Evolutionary conservation across 1,140 invertebrate species (phyloP), one percentile per base, ranked within the genome.

Genomic region (Brachionus manjavacas): DNA sequence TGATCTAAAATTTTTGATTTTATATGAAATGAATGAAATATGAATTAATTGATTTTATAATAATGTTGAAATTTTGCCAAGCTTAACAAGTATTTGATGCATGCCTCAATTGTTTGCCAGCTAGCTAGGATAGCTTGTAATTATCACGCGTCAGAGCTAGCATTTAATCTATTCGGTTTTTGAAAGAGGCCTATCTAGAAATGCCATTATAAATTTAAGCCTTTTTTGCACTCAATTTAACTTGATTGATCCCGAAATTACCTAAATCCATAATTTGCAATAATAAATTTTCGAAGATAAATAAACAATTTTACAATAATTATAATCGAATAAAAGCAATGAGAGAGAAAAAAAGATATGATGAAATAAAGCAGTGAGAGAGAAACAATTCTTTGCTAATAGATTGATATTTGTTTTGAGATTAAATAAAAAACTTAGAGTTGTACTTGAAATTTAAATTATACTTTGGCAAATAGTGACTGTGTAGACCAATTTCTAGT

Each of bases 371-470:
- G 70, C 20, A 31, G 12, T 68, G 66, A 74, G 35, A 74, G 39
- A 39, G 39, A 41, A 74, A 74, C 31, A 74, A 76, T 46, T 46
- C 20, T 76, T 76, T 46, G 41, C 72, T 76, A 46, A 76, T 76
- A 76, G 43, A 76, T 76, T 76, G 72, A 76, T 76, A 76, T 76
- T 76, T 76, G 46, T 76, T 31, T 76, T 76, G 28, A 76, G 72
- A 76, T 76, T 76, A 76, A 35, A 76, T 49, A 41, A n/a, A 46
- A 76, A 76, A 16, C 20, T 60, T 49, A 49, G 46, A 76, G 46
- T 76, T 35, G 72, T 46, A 76, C 72, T 76, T 76, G 72, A 76
- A 76, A 76, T 76, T 76, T 76, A 76, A 76, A 76, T 23, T 76
- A 25, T 12, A 14, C 41, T 49, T 76, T 35, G 23, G 25, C 20